These are phyloP conservation scores for Lepus americanus DNA, from an alignment of 2,113 vertebrate genomes.

Conservation along the genomic window DNA sequence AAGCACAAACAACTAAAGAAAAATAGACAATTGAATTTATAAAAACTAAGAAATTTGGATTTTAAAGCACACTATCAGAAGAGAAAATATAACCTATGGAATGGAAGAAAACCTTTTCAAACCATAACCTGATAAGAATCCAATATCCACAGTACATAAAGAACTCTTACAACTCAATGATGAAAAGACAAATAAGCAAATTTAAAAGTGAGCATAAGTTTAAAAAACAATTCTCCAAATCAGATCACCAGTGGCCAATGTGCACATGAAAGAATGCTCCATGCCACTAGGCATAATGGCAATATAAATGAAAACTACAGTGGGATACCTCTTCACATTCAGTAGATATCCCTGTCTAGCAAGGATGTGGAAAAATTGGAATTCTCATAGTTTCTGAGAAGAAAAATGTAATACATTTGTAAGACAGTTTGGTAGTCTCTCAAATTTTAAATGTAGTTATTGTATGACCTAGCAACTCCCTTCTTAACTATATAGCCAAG, in stretches of 20 bases:
- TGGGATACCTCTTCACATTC: not conserved
- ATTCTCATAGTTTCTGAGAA: not conserved
- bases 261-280: not conserved
- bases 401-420: not conserved
- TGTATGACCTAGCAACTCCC: not conserved
- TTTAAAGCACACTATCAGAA: not conserved
- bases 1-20: slow-evolving; percentile 8
- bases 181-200: not conserved
- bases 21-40: not conserved
- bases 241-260: not conserved
- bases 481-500: not conserved
- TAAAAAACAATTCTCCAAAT: slow-evolving; percentile 1
- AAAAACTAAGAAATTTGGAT: not conserved
- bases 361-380: not conserved
- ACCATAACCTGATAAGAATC: not conserved
- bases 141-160: not conserved
- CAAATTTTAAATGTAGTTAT: slow-evolving; percentile 5
- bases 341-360: not conserved
- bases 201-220: not conserved
- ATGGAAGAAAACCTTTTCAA: not conserved
- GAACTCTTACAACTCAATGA: not conserved
- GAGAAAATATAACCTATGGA: not conserved
- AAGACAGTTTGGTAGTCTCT: not conserved
- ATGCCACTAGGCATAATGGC: not conserved
- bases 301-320: not conserved